Evolutionary conservation across 2,797 vertebrate species (phyloP).

Genomic region (Nasua narica): DNA sequence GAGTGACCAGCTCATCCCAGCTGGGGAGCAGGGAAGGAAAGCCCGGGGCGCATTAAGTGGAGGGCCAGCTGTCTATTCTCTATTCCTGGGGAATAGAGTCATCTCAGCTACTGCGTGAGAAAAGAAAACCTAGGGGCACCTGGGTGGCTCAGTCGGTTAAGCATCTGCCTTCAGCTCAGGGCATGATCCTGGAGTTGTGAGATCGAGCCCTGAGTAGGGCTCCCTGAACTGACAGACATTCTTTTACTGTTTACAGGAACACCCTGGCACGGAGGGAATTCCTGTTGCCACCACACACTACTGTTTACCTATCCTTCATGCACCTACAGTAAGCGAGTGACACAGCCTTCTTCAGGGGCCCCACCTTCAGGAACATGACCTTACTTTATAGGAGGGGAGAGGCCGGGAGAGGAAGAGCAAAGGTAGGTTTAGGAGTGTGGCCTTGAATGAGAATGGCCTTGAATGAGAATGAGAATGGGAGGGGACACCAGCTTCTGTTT

Average conservation of each 20-base stretch:
- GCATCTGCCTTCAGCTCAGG: background rate
- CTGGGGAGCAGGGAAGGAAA: background rate
- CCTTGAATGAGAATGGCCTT: too few species aligned
- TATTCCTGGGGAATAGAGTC: background rate
- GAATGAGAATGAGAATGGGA: background rate
- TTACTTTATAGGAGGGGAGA: background rate
- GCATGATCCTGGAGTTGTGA: background rate
- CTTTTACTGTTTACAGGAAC: slow-evolving; percentile 45
- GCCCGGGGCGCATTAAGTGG: background rate
- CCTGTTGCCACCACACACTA: slow-evolving; percentile 53
- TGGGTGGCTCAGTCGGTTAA: background rate
- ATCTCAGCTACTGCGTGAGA: background rate
- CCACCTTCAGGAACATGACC: background rate
- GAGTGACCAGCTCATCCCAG: fast-evolving
- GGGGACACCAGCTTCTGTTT: background rate
- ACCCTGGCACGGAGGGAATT: background rate
- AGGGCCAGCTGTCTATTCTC: background rate
- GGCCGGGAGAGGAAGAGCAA: background rate
- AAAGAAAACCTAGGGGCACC: background rate
- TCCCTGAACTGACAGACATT: too few species aligned
- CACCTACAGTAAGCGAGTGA: background rate
- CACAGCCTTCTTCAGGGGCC: background rate
- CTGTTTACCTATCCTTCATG: background rate
- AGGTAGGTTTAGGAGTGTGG: background rate
- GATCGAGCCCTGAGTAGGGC: background rate